A percentile compares a stretch with the other conserved stretches of the same genome.
These are phyloP conservation scores for Odontothrips loti DNA, from an alignment of 2,888 invertebrate species.

Conservation along the genomic window DNA sequence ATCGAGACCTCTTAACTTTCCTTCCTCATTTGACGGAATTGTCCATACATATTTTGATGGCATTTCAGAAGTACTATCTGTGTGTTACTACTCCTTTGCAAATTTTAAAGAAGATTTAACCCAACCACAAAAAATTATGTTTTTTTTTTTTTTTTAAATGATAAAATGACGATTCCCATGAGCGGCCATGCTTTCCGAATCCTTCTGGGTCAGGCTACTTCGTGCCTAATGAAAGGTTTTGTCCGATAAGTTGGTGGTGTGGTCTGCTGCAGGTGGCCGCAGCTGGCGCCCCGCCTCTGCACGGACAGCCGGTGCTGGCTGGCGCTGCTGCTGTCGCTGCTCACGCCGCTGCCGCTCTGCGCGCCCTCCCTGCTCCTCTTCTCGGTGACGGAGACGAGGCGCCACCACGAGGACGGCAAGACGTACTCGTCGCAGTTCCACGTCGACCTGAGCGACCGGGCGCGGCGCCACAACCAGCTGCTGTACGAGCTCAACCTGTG, in stretches of 20 bases:
- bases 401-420: constrained; percentile 51
- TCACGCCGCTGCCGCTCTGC: constrained; percentile 74
- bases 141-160: neutral
- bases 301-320: constrained; percentile 70
- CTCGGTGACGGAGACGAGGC: constrained; percentile 53
- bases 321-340: constrained; percentile 70
- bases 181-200: too few relatives aligned
- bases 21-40: too few relatives aligned
- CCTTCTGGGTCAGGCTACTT: too few relatives aligned
- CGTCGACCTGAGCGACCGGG: constrained; percentile 49
- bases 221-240: too few relatives aligned
- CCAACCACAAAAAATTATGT: too few relatives aligned
- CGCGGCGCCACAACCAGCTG: constrained; percentile 45
- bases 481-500: constrained; percentile 64
- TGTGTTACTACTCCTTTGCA: too few relatives aligned
- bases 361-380: constrained; percentile 77
- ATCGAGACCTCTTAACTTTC: too few relatives aligned
- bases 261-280: constrained; percentile 62
- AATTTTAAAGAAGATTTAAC: too few relatives aligned
- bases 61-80: too few relatives aligned
- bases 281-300: constrained; percentile 68
- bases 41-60: too few relatives aligned
- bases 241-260: neutral
- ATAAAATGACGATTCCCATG: too few relatives aligned
- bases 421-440: constrained; percentile 59